Evolutionary conservation across 1,140 invertebrate species (phyloP), one percentile per base, ranked within the genome.

Genomic region (Saccostrea cuccullata): DNA sequence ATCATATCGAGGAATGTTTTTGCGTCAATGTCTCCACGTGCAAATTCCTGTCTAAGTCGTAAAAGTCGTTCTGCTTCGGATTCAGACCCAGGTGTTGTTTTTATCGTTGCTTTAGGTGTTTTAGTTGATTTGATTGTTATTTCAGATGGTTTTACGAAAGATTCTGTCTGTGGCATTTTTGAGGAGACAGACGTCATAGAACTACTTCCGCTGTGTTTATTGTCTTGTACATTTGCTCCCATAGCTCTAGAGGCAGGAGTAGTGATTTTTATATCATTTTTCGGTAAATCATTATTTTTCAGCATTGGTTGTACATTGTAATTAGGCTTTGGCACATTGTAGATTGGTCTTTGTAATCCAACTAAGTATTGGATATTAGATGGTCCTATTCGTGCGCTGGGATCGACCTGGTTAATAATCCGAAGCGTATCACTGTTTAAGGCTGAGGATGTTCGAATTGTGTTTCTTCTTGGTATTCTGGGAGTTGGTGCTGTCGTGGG

Each of bases 1-100:
- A 77, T 77, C 70, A 77, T 30, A 36, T 77, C 70, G 2, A 77
- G 70, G 70, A 77, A 77, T 77, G 70, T 77, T 77, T 77, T 77
- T 77, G 70, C 12, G 12, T 77, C 70, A 30, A 77, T 77, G 8
- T 77, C 70, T 77, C 70, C 70, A 17, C 70, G 23, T 36, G 23
- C 70, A 77, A 77, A 36, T 77, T 36, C 26, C 30, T 77, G 23
- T 36, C 30, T 77, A 12, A 77, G 15, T 30, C 70, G 23, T 26
- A 77, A 30, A 36, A 77, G 9, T 36, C 70, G 23, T 12, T 77
- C 70, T 40, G 70, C 70, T 15, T 77, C 70, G 4, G 70, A 77
- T 77, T 77, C 70, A 9, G 30, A 77, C 15, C 12, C 12, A 15
- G 8, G 26, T 30, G 26, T 30, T 30, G 70, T 8, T 23, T 30